Base-by-base conservation (phyloP, 1,140 invertebrate species). In the Drosophila fuyamai region DNA sequence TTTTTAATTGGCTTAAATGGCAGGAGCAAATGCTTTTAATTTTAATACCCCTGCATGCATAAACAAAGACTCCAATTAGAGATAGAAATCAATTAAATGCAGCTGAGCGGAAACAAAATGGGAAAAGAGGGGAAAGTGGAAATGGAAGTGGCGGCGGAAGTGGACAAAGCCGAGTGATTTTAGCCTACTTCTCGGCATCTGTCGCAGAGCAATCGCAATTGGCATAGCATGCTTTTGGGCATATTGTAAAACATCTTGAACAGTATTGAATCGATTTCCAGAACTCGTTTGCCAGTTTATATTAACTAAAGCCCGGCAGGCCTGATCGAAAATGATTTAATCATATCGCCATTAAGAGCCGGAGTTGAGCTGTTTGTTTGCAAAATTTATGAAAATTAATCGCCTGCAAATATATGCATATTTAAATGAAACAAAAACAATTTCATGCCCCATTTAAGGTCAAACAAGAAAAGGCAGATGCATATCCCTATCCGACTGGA, bases 351-450 rank as follows among this genome's bases (percentile, higher is more conserved):
- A 55, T 53, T 10, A n/a, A 27, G n/a, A 14, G 35, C 47, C 13
- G 23, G n/a, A n/a, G 40, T 18, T 13, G 29, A 36, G n/a, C 12
- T 51, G 35, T 76, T 67, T 76, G 72, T 48, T 68, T 77, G 35
- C 41, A 6, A 29, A 35, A 55, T 61, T 63, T 78, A 66, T 78
- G 51, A 66, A 78, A 74, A 85, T 77, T 70, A 77, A 77, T 77
- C 62, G 50, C 56, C 35, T 46, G 57, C 51, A 81, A 86, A 86
- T 81, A 67, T 81, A 86, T 85, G 78, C 81, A 85, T 81, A 67
- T 81, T 81, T 86, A 78, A 85, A 86, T 82, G 75, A 76, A 82
- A 72, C 51, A 72, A 86, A 58, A 81, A 66, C 75, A 67, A 54
- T 60, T 72, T 61, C 51, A 59, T 55, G 57, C 53, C 41, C 70